Evolutionary conservation across 2,888 invertebrate genomes (phyloP).

Genomic region (Nemotelus nigrinus): DNA sequence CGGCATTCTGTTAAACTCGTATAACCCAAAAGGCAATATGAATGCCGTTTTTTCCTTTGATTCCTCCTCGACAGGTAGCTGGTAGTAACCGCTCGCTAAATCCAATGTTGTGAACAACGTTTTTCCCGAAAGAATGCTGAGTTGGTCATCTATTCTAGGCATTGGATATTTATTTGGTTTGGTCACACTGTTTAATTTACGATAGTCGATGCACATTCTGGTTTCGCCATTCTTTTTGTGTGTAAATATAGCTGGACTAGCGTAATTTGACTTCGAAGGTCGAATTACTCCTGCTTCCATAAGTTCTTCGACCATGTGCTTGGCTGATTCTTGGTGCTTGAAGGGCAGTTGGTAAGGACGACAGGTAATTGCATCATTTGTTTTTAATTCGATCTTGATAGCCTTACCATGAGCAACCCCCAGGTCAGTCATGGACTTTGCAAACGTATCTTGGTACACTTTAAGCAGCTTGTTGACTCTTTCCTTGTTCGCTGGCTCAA

Average conservation of each 20-base stretch:
- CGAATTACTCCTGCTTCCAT: neutral
- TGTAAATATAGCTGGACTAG: neutral
- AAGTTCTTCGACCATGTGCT: neutral
- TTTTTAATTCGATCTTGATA: neutral
- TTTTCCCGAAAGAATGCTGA: no score
- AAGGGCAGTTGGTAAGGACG: neutral
- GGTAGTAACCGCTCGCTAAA: no score
- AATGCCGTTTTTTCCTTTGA: no score
- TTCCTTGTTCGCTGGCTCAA: no score
- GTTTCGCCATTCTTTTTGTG: neutral
- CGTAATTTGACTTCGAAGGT: neutral
- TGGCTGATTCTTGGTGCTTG: neutral
- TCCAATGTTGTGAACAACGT: no score
- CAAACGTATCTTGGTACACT: neutral
- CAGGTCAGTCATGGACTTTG: neutral
- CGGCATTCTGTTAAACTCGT: no score
- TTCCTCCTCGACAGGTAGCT: no score
- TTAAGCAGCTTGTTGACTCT: neutral
- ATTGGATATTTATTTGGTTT: no score
- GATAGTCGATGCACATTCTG: no score
- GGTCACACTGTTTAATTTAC: no score
- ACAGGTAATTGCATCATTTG: neutral
- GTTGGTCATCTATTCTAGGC: no score
- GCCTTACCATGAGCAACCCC: neutral
- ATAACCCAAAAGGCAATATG: no score